Base-by-base conservation (phyloP, 2,113 vertebrate genomes). In the Eulacestoma nigropectus region DNA sequence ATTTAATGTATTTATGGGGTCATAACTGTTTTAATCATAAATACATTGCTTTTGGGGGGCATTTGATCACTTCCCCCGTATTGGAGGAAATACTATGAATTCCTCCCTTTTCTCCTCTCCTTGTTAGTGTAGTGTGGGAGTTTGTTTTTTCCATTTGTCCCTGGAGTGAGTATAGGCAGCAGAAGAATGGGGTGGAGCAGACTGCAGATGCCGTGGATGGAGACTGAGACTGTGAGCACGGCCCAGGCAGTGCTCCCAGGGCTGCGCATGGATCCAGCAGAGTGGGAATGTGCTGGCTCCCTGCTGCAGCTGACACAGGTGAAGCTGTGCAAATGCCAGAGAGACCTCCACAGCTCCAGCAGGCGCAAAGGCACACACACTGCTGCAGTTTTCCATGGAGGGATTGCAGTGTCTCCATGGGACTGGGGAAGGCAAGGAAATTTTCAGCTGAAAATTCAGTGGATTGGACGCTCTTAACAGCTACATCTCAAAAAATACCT, bases 121-220 rank as follows among this genome's bases (percentile, higher is more conserved):
- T 1, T 13, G 19, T 89, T 70, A 80, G 47, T 49, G 2, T 62
- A 33, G 63, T 33, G 94, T 91, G 82, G 89, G 95, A 93, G 75
- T 82, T 85, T 87, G 91, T 89, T 97, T 96, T 93, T 94, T 69
- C 62, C 93, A 87, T 93, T 96, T 80, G 90, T 95, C 83, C 72
- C 80, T 59, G 78, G 91, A 64, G 90, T 64, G 91, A 83, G 87
- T 75, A 91, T 80, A 84, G 90, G 93, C 94, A 88, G 85, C 65
- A 74, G 80, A 82, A 89, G 52, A 89, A 96, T 80, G 93, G 91
- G 96, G 95, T 94, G 96, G 95, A 96, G 92, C 94, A 44, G 47
- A 12, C 50, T 94, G 92, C 94, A 80, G 95, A 96, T 95, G 74
- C 76, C 23, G 19, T 7, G 79, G 89, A 59, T 74, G 75, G 85